Evolutionary conservation across 2,888 invertebrate species (phyloP).

Genomic region (Zonitis immaculata): DNA sequence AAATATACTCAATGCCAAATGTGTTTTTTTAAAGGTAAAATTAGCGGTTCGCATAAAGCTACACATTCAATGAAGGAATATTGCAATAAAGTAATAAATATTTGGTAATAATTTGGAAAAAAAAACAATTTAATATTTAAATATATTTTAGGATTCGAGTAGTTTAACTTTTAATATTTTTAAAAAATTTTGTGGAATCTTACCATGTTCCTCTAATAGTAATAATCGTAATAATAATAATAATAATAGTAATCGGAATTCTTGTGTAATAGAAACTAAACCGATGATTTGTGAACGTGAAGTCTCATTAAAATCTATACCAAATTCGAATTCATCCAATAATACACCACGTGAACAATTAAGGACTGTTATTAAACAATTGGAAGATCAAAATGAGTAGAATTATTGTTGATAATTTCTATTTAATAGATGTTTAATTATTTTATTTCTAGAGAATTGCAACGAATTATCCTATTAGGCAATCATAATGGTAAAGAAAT

Average conservation of each 20-base stretch:
- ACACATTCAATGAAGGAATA: conserved; percentile 64
- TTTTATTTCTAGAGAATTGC: conserved; percentile 48
- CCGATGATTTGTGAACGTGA: conserved; percentile 46
- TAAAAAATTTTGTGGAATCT: conserved; percentile 36
- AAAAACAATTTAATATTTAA: too few species aligned
- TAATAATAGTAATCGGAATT: not conserved
- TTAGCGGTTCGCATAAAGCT: conserved; percentile 59
- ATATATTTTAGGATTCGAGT: not conserved
- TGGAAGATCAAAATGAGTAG: conserved; percentile 63
- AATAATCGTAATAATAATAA: not conserved
- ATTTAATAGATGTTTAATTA: not conserved
- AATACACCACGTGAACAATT: conserved; percentile 57
- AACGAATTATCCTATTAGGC: conserved; percentile 46
- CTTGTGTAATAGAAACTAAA: conserved; percentile 32
- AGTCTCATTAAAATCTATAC: conserved; percentile 27
- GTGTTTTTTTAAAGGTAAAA: conserved; percentile 61
- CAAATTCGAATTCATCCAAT: conserved; percentile 34
- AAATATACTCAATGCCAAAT: conserved; percentile 64
- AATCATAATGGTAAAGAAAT: conserved; percentile 48
- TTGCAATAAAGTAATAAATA: conserved; percentile 49
- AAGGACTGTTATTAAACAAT: conserved; percentile 65
- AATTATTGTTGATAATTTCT: not conserved
- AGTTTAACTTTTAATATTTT: conserved; percentile 30
- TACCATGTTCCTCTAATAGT: conserved; percentile 31
- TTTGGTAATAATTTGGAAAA: too few species aligned